phyloP scores from a whole-genome alignment of 2,888 invertebrate genomes.

The Spodoptera littoralis region DNA sequence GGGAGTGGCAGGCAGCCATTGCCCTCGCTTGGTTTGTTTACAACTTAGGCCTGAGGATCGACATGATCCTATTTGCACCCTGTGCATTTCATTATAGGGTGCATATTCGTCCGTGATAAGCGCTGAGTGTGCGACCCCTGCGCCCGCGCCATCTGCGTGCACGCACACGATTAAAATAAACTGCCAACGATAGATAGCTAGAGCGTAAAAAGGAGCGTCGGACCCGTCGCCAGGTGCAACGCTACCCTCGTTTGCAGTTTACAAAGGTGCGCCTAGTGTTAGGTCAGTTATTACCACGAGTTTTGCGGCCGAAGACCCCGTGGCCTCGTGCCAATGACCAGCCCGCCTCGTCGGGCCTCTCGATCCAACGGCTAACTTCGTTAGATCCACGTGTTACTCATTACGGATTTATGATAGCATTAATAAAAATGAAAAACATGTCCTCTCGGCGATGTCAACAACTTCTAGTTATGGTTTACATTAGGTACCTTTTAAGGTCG shows the following conservation, averaged over 20 bases:
- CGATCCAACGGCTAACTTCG: constrained; percentile 51
- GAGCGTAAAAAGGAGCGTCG: constrained; percentile 75
- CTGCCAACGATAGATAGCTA: constrained; percentile 80
- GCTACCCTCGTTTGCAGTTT: constrained; percentile 68
- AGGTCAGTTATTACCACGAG: constrained; percentile 81
- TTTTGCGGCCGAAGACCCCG: constrained; percentile 68
- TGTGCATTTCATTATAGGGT: constrained; percentile 71
- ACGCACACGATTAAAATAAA: constrained; percentile 85
- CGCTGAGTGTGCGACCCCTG: constrained; percentile 69
- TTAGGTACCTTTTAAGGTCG: too few species aligned
- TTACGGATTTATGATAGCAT: constrained; percentile 44
- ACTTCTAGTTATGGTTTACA: neutral
- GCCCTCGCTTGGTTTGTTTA: constrained; percentile 88
- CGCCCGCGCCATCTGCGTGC: constrained; percentile 85
- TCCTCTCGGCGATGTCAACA: neutral
- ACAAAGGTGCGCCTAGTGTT: constrained; percentile 77
- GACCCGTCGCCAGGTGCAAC: constrained; percentile 79
- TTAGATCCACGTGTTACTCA: constrained; percentile 55
- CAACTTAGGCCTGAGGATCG: constrained; percentile 74
- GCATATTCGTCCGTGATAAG: constrained; percentile 65
- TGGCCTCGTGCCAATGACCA: constrained; percentile 75
- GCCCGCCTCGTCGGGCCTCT: constrained; percentile 72
- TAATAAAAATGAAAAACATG: constrained; percentile 2
- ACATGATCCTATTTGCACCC: constrained; percentile 74
- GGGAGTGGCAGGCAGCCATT: constrained; percentile 86